A percentile compares a stretch with the other conserved stretches of the same genome.
Conservation (phyloP, 1,140 invertebrate genomes). For the Glossosoma conforme region DNA sequence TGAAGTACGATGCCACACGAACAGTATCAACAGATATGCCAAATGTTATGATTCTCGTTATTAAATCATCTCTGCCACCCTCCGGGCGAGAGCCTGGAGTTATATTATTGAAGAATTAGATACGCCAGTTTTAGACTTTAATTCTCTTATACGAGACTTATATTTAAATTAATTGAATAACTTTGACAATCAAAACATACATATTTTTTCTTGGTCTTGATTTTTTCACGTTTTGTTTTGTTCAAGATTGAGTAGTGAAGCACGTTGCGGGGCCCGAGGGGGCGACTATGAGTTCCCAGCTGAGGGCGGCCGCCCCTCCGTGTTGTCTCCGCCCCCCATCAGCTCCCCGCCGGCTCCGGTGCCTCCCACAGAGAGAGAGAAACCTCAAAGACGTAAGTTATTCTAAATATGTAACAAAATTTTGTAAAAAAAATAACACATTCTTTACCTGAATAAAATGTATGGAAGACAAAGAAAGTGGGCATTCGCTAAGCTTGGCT, state of each 20-base stretch:
- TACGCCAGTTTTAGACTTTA: neutral
- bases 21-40: too few species aligned
- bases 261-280: slow-evolving; percentile 24
- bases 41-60: too few species aligned
- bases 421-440: too few species aligned
- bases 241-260: slow-evolving; percentile 42
- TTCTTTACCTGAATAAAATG: too few species aligned
- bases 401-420: too few species aligned
- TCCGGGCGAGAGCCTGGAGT: too few species aligned
- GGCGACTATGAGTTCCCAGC: slow-evolving; percentile 39
- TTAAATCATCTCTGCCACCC: too few species aligned
- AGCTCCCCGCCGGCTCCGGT: slow-evolving; percentile 27
- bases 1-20: too few species aligned
- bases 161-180: neutral
- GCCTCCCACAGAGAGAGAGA: slow-evolving; percentile 13
- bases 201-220: too few species aligned
- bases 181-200: neutral
- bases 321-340: slow-evolving; percentile 37
- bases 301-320: slow-evolving; percentile 37
- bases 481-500: neutral
- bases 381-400: slow-evolving; percentile 16
- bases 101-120: too few species aligned
- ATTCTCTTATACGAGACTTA: neutral
- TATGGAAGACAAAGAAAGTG: slow-evolving; percentile 1
- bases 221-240: too few species aligned